Conservation (phyloP, 2,113 vertebrate species). For the Ranitomeya imitator region DNA sequence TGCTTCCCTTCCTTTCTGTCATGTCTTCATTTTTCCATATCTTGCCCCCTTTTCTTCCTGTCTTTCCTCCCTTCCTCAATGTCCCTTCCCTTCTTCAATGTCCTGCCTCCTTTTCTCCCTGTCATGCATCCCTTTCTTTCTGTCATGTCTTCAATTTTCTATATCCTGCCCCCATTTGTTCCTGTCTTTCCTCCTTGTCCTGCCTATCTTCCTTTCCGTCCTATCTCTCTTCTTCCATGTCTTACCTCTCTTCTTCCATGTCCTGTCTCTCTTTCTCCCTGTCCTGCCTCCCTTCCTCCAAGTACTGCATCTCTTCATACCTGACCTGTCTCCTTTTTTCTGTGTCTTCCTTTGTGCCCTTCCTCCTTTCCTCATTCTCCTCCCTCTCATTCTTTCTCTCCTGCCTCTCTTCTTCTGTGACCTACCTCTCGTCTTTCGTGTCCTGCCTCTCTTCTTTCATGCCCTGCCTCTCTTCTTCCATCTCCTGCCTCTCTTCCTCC, state of each 20-base stretch:
- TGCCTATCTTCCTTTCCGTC: no score
- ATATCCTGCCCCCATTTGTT: no score
- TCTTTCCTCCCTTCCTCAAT: background rate
- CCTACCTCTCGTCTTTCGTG: background rate
- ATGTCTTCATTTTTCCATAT: background rate
- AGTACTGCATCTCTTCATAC: background rate
- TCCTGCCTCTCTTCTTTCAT: background rate
- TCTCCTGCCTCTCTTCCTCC: background rate
- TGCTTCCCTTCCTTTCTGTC: background rate
- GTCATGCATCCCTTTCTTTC: background rate
- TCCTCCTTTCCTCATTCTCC: background rate
- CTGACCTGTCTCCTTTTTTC: background rate
- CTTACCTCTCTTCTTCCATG: background rate
- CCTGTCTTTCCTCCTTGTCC: no score
- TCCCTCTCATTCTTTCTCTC: background rate
- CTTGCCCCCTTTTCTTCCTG: background rate
- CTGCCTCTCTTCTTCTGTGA: background rate
- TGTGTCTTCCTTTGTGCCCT: background rate
- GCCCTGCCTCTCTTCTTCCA: background rate
- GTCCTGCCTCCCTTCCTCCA: no score
- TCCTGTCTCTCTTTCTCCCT: background rate
- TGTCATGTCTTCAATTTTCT: background rate
- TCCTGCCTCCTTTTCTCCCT: background rate
- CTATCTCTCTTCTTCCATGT: background rate
- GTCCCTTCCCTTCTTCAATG: no score